These are phyloP conservation scores for Sus scrofa DNA, from an alignment of 2,113 vertebrate genomes.

Conservation along the genomic window T2T-Sscrofa CM000824.6:196813001-196813500, in stretches of 20 bases:
- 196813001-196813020: not conserved
- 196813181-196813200: not conserved
- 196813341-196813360: not conserved
- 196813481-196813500: not conserved
- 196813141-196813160: not conserved
- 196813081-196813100: not conserved
- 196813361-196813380: not conserved
- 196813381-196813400: not conserved
- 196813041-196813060: not conserved
- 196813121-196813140: not conserved
- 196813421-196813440: not conserved
- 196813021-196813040: not conserved
- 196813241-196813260: not conserved
- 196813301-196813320: not conserved
- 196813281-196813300: not conserved
- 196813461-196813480: not conserved
- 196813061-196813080: not conserved
- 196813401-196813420: not conserved
- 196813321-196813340: not conserved
- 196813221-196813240: not conserved
- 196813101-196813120: not conserved
- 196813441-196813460: not conserved
- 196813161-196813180: not conserved
- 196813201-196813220: not conserved
- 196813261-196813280: not conserved